Evolutionary conservation across 2,888 invertebrate species (phyloP).

Genomic region (Eudemis profundana): DNA sequence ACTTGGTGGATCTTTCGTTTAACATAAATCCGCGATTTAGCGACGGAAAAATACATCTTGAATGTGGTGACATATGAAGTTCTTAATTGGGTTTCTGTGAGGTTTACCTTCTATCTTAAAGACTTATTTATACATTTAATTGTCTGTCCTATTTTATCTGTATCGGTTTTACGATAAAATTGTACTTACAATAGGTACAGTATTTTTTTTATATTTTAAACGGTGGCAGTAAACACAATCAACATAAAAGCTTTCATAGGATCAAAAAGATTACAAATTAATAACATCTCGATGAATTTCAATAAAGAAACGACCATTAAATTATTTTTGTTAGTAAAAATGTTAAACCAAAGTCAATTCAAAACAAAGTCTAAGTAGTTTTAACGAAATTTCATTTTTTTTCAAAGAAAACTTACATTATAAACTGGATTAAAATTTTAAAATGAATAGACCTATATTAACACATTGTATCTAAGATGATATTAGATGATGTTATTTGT

Average conservation of each 20-base stretch:
- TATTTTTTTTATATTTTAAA: background rate
- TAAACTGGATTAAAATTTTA: too few relatives aligned
- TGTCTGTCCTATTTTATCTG: background rate
- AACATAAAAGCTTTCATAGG: background rate
- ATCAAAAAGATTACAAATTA: background rate
- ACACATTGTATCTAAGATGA: too few relatives aligned
- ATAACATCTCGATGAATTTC: background rate
- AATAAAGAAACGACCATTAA: too few relatives aligned
- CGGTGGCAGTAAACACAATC: background rate
- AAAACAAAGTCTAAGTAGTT: too few relatives aligned
- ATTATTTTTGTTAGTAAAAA: too few relatives aligned
- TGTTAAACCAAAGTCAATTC: too few relatives aligned
- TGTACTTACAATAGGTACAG: too few relatives aligned
- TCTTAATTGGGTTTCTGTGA: constrained; percentile 6
- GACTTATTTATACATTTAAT: background rate
- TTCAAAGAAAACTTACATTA: too few relatives aligned
- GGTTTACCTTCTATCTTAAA: background rate
- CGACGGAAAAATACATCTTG: constrained; percentile 19
- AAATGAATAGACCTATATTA: too few relatives aligned
- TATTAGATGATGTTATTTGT: too few relatives aligned
- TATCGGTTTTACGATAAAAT: background rate
- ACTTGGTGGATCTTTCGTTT: constrained; percentile 30
- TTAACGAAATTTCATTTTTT: too few relatives aligned
- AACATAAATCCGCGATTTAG: constrained; percentile 39
- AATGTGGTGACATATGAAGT: constrained; percentile 21